Conservation (phyloP, 2,888 invertebrate species). For the Rhingia campestris region DNA sequence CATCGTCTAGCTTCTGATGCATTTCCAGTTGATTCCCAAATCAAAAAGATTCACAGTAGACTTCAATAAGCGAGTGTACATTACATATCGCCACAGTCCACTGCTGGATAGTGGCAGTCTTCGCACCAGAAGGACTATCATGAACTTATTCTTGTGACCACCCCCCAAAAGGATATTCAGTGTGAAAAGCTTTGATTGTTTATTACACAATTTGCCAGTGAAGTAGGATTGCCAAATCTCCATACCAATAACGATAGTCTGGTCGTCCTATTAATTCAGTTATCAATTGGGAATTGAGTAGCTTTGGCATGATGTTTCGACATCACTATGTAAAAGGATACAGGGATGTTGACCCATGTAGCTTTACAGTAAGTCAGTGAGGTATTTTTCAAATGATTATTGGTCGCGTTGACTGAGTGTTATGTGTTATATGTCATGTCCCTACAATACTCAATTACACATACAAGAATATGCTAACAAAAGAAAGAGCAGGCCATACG, state of each 20-base stretch:
- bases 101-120: background rate
- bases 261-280: slow-evolving; percentile 43
- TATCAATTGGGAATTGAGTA: slow-evolving; percentile 54
- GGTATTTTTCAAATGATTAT: no score
- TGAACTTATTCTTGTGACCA: slow-evolving; percentile 7
- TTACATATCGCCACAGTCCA: slow-evolving; percentile 36
- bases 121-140: slow-evolving; percentile 3
- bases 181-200: slow-evolving; percentile 56
- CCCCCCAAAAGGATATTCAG: slow-evolving; percentile 10
- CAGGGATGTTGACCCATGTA: background rate
- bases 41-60: slow-evolving; percentile 37
- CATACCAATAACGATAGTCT: slow-evolving; percentile 15
- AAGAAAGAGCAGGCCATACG: no score
- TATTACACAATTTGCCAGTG: slow-evolving; percentile 24
- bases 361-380: no score
- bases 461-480: no score
- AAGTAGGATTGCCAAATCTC: slow-evolving; percentile 34
- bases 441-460: no score
- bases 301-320: slow-evolving; percentile 39
- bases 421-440: no score
- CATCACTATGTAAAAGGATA: slow-evolving; percentile 20
- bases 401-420: no score
- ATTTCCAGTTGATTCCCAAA: slow-evolving; percentile 48
- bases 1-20: slow-evolving; percentile 33
- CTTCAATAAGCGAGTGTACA: slow-evolving; percentile 11